phyloP scores from a whole-genome alignment of 2,113 vertebrate genomes.

The Ivindomyrus marchei region DNA sequence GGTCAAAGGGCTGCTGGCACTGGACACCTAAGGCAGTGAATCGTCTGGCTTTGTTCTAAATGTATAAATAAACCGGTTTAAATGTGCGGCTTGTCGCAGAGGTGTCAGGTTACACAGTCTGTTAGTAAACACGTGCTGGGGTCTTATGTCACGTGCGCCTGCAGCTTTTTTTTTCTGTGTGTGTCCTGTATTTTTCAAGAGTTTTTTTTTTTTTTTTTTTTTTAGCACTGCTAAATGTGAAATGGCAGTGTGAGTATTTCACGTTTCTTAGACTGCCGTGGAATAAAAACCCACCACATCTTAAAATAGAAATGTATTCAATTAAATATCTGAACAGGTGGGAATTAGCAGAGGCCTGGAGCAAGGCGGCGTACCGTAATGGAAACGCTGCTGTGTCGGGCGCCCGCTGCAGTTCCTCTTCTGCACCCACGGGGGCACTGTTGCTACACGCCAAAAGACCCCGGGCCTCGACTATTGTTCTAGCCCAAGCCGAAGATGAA shows the following conservation, averaged over 20 bases:
- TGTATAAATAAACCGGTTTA: not conserved
- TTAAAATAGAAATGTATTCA: slow-evolving; percentile 48
- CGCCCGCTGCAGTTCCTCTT: not conserved
- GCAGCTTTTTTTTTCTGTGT: not conserved
- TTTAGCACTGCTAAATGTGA: not conserved
- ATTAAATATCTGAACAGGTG: slow-evolving; percentile 51
- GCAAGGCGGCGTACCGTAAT: slow-evolving; percentile 1
- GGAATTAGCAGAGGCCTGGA: slow-evolving; percentile 21
- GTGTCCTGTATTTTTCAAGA: not conserved
- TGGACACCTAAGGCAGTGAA: not conserved
- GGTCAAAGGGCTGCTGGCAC: not conserved
- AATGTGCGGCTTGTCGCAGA: not conserved
- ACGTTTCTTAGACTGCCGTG: not conserved
- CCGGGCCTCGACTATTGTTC: not conserved
- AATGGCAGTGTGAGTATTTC: not conserved
- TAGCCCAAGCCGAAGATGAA: slow-evolving; percentile 2
- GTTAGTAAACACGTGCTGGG: not conserved
- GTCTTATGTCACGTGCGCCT: not conserved
- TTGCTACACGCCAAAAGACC: slow-evolving; percentile 21
- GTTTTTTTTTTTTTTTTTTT: not conserved
- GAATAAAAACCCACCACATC: slow-evolving; percentile 23
- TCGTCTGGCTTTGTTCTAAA: not conserved
- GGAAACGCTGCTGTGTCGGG: not conserved
- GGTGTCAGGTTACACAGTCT: not conserved
- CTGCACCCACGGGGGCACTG: slow-evolving; percentile 34